These are phyloP conservation scores for Manis crassicaudata DNA, from an alignment of 2,797 vertebrate species.

Conservation along the genomic window DNA sequence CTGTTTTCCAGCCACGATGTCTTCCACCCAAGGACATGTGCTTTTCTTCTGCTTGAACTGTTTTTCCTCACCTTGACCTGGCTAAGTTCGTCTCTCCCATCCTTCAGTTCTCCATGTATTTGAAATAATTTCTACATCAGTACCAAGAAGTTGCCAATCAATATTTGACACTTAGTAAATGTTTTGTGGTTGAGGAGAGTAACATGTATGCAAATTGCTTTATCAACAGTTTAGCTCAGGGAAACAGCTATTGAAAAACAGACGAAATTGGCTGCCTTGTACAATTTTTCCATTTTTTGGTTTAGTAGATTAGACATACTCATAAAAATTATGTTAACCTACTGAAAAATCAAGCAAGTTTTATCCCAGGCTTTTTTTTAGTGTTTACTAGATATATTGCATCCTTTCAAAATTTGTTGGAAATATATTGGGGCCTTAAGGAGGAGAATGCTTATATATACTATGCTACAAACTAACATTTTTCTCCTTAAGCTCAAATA, in stretches of 20 bases:
- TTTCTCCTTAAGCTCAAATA: not conserved
- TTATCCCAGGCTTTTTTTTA: not conserved
- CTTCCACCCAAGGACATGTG: not conserved
- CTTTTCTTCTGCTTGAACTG: not conserved
- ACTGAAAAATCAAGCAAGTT: constrained; percentile 15
- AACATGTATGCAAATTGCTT: not conserved
- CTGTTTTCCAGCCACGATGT: not conserved
- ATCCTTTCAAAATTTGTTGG: not conserved
- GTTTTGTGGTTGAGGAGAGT: not conserved
- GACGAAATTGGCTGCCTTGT: not conserved
- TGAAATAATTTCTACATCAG: not conserved
- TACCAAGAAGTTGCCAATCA: not conserved
- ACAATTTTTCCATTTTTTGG: constrained; percentile 12
- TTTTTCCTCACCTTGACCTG: not conserved
- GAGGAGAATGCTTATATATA: not conserved
- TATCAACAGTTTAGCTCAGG: not conserved
- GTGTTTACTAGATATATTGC: not conserved
- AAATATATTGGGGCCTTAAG: not conserved
- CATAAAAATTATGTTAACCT: constrained; percentile 30
- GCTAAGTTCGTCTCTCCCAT: not conserved
- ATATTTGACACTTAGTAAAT: not conserved
- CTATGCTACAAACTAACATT: not conserved
- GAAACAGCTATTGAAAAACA: not conserved
- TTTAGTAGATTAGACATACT: not conserved
- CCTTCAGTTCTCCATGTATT: not conserved